Percentiles rank a stretch among this genome's conserved stretches.
These are phyloP conservation scores for Tetanocera ferruginea DNA, from an alignment of 2,888 invertebrate genomes.

Conservation along the genomic window DNA sequence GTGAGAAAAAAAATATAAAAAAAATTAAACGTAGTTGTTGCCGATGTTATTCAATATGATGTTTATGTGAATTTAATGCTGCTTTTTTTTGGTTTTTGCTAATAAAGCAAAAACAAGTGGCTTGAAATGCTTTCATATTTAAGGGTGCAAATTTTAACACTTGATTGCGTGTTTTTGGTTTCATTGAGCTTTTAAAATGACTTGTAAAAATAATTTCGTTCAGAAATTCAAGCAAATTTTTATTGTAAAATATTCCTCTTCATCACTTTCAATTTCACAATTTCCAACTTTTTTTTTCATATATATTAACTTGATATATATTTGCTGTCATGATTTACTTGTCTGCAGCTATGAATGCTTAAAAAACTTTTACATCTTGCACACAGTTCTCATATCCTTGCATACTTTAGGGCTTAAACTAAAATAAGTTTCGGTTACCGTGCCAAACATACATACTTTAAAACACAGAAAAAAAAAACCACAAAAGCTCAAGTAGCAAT, in stretches of 20 bases:
- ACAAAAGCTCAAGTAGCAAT: background rate
- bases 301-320: no score
- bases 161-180: background rate
- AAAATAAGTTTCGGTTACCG: background rate
- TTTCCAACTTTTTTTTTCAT: background rate
- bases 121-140: background rate
- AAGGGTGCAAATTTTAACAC: background rate
- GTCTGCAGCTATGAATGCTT: no score
- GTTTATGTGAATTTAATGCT: slow-evolving; percentile 3
- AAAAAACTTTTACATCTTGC: background rate
- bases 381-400: background rate
- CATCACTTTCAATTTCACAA: background rate
- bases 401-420: background rate
- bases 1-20: background rate
- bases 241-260: background rate
- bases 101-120: background rate
- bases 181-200: background rate
- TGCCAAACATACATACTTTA: background rate
- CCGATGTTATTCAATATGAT: background rate
- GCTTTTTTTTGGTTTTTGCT: background rate
- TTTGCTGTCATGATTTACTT: no score
- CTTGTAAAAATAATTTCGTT: no score
- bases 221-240: background rate
- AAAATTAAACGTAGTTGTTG: background rate
- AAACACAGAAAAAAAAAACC: no score